A percentile compares a stretch with the other conserved stretches of the same genome.
Conservation (phyloP, 2,113 vertebrate genomes). For the Haemorhous mexicanus region DNA sequence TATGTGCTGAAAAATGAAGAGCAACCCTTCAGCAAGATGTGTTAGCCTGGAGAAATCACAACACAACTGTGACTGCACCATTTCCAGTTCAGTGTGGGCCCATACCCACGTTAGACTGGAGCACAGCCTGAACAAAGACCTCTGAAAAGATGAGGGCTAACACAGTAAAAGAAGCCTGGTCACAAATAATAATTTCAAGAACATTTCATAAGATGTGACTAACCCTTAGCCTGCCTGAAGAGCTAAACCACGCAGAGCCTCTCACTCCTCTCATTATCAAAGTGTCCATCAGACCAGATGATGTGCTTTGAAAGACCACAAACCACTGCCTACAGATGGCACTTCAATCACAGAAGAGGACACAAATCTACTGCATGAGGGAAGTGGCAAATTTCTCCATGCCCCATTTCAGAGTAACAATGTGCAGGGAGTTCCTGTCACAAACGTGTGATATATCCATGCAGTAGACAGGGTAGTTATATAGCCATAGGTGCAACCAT, state of each 20-base stretch:
- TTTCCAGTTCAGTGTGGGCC: background rate
- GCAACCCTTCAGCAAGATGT: background rate
- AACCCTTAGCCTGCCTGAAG: background rate
- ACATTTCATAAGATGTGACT: background rate
- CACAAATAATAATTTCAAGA: background rate
- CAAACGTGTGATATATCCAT: accelerated
- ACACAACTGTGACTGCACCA: accelerated
- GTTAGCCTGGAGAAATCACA: background rate
- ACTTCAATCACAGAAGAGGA: background rate
- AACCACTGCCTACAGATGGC: background rate
- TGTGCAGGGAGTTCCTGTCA: background rate
- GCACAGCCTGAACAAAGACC: background rate
- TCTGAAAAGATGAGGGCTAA: background rate
- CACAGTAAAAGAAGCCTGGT: background rate
- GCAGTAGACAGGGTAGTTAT: background rate
- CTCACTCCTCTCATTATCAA: background rate
- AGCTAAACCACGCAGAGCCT: background rate
- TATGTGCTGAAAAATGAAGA: background rate
- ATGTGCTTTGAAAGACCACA: background rate
- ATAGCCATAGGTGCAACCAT: background rate
- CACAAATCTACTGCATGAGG: background rate
- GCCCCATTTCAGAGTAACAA: background rate
- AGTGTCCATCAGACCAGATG: background rate
- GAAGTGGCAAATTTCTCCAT: background rate
- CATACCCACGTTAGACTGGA: background rate